These are phyloP conservation scores for Chydorus sphaericus DNA, from an alignment of 2,888 invertebrate genomes.

Conservation along the genomic window DNA sequence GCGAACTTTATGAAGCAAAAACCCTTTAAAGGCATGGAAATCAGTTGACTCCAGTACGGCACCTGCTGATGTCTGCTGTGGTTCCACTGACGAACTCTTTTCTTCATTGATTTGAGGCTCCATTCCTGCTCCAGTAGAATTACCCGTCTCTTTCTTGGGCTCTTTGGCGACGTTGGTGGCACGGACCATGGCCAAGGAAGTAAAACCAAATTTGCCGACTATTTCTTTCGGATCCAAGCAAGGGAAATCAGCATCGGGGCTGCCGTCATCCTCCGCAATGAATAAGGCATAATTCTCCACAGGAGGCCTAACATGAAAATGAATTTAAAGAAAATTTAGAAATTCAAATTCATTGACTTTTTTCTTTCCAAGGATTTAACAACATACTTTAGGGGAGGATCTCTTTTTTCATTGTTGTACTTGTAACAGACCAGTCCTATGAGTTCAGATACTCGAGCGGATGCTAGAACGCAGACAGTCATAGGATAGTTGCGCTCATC, in stretches of 20 bases:
- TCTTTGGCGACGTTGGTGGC: neutral
- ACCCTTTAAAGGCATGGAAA: slow-evolving; percentile 66
- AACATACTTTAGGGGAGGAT: slow-evolving; percentile 36
- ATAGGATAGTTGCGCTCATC: slow-evolving; percentile 64
- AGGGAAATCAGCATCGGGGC: slow-evolving; percentile 85
- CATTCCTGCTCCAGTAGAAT: neutral
- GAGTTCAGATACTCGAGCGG: slow-evolving; percentile 74
- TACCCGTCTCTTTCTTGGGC: neutral
- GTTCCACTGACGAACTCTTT: too few species aligned
- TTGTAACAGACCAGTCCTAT: slow-evolving; percentile 77
- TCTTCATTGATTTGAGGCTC: neutral
- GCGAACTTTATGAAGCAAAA: slow-evolving; percentile 61
- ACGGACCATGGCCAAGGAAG: slow-evolving; percentile 67
- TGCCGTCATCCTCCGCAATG: slow-evolving; percentile 92
- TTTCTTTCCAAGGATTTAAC: slow-evolving; percentile 17
- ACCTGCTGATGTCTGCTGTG: slow-evolving; percentile 39
- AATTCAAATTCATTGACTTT: neutral
- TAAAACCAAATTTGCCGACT: slow-evolving; percentile 84
- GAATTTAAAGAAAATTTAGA: neutral
- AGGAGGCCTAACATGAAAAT: slow-evolving; percentile 29
- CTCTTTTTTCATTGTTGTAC: slow-evolving; percentile 38
- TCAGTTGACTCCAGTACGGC: slow-evolving; percentile 72
- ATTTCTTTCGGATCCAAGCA: slow-evolving; percentile 74
- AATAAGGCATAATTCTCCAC: slow-evolving; percentile 69
- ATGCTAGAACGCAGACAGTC: slow-evolving; percentile 60